Conservation (phyloP, 2,113 vertebrate genomes). For the Falco punctatus region DNA sequence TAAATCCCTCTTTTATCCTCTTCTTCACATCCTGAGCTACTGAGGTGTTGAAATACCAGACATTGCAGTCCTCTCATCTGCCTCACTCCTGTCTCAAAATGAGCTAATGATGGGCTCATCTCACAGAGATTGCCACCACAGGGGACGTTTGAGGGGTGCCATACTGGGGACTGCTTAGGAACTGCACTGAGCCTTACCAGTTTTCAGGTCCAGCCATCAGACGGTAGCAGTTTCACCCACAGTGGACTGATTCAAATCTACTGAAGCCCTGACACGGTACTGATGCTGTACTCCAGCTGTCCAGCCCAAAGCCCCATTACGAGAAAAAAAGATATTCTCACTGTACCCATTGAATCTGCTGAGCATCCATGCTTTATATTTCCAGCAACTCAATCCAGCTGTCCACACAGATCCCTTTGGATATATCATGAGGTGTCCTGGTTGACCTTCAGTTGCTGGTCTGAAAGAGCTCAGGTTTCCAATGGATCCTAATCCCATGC, state of each 20-base stretch:
- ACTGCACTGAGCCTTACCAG: not conserved
- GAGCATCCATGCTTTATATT: not conserved
- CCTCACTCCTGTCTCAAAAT: not conserved
- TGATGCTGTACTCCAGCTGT: not conserved
- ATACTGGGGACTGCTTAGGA: not conserved
- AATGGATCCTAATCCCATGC: not conserved
- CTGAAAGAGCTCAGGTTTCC: not conserved
- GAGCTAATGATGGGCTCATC: not conserved
- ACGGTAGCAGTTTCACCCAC: not conserved
- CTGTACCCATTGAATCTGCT: not conserved
- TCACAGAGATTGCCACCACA: not conserved
- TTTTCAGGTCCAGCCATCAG: not conserved
- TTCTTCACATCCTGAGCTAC: not conserved
- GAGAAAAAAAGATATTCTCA: not conserved
- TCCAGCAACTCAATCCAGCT: not conserved
- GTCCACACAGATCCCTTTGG: not conserved
- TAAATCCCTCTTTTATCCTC: not conserved
- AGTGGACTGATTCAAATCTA: not conserved
- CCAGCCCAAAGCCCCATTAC: not conserved
- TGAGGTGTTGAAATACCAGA: not conserved
- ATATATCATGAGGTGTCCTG: not conserved
- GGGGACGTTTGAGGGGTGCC: not conserved
- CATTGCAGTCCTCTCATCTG: not conserved
- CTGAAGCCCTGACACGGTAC: not conserved
- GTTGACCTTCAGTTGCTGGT: not conserved